Conservation (phyloP, 2,113 vertebrate genomes). For the Hippocampus barbouri region DNA sequence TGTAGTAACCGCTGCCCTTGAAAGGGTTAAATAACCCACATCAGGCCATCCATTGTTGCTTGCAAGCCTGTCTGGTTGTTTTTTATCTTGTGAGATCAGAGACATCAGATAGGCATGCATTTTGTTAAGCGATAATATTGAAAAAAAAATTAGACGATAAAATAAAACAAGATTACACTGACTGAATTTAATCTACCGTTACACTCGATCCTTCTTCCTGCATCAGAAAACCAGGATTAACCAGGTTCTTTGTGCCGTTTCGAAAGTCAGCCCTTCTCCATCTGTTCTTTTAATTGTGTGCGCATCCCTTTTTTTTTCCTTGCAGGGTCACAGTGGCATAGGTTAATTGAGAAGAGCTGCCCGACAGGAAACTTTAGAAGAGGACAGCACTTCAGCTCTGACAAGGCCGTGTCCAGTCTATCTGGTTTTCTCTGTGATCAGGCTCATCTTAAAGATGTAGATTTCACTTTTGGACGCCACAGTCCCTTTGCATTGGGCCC, state of each 20-base stretch:
- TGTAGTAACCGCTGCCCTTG: too few relatives aligned
- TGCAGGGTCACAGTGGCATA: conserved; percentile 10
- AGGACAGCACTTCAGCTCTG: conserved; percentile 11
- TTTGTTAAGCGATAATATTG: conserved; percentile 27
- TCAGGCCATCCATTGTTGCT: conserved; percentile 21
- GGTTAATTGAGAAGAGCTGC: conserved; percentile 29
- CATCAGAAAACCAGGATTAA: conserved; percentile 54
- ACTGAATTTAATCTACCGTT: conserved; percentile 52
- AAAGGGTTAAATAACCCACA: conserved; percentile 21
- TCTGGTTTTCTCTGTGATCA: neutral
- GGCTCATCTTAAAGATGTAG: too few relatives aligned
- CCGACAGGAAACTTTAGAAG: conserved; percentile 17
- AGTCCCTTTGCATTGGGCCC: neutral
- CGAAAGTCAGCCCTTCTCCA: conserved; percentile 40
- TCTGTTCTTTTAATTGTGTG: conserved; percentile 49
- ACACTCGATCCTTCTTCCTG: conserved; percentile 23
- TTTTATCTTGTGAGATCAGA: conserved; percentile 24
- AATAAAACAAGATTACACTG: conserved; percentile 33
- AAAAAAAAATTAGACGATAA: neutral
- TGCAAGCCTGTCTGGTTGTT: conserved; percentile 17
- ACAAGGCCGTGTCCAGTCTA: conserved; percentile 5
- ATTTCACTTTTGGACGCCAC: too few relatives aligned
- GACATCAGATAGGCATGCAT: conserved; percentile 20
- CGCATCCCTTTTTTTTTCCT: conserved; percentile 4
- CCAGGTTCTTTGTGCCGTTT: conserved; percentile 51